A percentile compares a stretch with the other conserved stretches of the same genome.
phyloP scores from a whole-genome alignment of 1,140 invertebrate genomes.

The Lasaia peninsularis region DNA sequence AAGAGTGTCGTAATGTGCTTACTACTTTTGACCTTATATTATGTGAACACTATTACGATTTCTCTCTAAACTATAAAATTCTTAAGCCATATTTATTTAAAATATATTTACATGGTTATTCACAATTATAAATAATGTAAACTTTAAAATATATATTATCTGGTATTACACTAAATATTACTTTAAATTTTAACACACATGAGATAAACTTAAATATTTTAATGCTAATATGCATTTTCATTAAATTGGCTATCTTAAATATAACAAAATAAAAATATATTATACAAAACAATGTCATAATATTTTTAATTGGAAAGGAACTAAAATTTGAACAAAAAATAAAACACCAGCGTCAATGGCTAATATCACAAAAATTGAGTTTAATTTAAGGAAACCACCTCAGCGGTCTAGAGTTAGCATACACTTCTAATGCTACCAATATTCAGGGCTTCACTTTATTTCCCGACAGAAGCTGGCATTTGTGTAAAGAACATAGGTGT shows the following conservation, averaged over 20 bases:
- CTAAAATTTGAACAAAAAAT: background rate
- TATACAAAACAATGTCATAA: background rate
- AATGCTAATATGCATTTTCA: background rate
- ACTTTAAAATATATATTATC: conserved; percentile 29
- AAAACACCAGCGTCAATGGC: background rate
- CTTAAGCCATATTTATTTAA: conserved; percentile 19
- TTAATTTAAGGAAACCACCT: too few species aligned
- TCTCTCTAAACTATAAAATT: background rate
- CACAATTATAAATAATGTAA: conserved; percentile 26
- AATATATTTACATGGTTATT: conserved; percentile 59
- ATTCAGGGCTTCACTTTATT: too few species aligned
- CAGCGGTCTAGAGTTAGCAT: too few species aligned
- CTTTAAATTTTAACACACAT: conserved; percentile 23
- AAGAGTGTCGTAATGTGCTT: conserved; percentile 26
- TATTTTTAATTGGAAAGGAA: background rate
- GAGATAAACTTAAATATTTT: background rate
- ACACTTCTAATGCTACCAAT: too few species aligned
- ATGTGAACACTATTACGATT: background rate
- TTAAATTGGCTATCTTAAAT: background rate
- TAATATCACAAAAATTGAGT: conserved; percentile 2
- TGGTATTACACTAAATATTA: conserved; percentile 22
- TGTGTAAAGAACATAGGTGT: too few species aligned
- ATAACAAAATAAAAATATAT: background rate
- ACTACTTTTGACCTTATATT: conserved; percentile 7
- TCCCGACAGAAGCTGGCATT: too few species aligned